Percentiles rank a stretch among this genome's conserved stretches.
Evolutionary conservation across 2,888 invertebrate species (phyloP).

Genomic region (Drosophila mimica): DNA sequence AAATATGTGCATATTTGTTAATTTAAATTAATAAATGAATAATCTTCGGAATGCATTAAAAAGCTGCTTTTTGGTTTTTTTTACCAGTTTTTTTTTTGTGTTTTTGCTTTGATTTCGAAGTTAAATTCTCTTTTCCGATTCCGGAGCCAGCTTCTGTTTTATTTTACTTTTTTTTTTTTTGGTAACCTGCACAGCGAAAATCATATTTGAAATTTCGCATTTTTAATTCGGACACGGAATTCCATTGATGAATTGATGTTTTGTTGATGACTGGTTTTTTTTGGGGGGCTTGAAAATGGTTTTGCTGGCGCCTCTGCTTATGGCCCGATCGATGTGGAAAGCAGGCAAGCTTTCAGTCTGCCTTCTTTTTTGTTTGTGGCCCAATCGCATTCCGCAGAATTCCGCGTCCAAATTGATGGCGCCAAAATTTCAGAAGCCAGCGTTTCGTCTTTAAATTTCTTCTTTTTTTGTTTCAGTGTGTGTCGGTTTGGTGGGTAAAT

Average conservation of each 20-base stretch:
- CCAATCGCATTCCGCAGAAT: conserved; percentile 71
- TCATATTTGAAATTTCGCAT: conserved; percentile 77
- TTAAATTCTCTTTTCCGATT: background rate
- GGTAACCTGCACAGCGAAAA: conserved; percentile 40
- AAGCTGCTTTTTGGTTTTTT: background rate
- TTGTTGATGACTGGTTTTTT: conserved; percentile 3
- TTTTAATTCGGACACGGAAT: conserved; percentile 68
- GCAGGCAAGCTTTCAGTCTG: conserved; percentile 44
- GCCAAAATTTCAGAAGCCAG: conserved; percentile 76
- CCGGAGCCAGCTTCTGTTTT: background rate
- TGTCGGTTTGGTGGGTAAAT: background rate
- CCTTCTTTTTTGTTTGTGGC: conserved; percentile 30
- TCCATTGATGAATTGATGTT: conserved; percentile 73
- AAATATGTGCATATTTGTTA: accelerated
- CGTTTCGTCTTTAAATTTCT: conserved; percentile 14
- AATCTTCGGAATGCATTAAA: background rate
- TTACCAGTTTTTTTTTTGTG: background rate
- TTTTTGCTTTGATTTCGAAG: background rate
- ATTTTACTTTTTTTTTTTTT: background rate
- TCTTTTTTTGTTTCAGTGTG: background rate
- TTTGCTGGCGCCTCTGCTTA: conserved; percentile 74
- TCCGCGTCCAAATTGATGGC: conserved; percentile 79
- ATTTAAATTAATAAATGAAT: background rate
- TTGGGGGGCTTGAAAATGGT: conserved; percentile 58
- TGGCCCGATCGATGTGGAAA: conserved; percentile 63